Base-by-base conservation (phyloP, 2,888 invertebrate genomes). In the Philaethria dido region DNA sequence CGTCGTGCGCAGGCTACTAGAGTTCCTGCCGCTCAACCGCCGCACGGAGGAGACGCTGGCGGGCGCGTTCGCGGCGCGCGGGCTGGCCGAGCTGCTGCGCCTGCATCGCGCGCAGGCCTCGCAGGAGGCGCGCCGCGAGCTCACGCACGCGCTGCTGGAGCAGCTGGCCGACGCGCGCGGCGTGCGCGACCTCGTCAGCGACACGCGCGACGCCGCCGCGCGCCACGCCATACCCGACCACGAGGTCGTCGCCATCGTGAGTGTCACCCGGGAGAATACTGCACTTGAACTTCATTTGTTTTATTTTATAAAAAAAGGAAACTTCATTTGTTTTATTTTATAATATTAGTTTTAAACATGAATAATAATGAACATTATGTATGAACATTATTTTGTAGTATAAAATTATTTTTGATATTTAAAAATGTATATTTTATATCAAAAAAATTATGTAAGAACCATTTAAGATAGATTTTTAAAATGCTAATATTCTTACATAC, bases 11-110 rank as follows among this genome's bases (percentile, higher is more conserved):
- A 97, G 97, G 85, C 90, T 98, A 84, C 95, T 97, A 95, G 98
- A 98, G 89, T 98, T 98, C 93, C 96, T 99, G 85, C 99, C 99
- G 73, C 94, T 96, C 80, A 98, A 98, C 91, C 98, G 98, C 83
- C 96, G 98, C 84, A 97, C 97, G 80, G 97, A 97, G 89, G 97
- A 97, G 79, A 95, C 96, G 86, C 96, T 98, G 87, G 95, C 96
- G 78, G 91, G 95, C 76, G 94, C 95, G 78, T 98, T 98, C 92
- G 95, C 95, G 76, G 95, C 96, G 67, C 96, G 96, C 78, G 97
- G 96, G 29, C 94, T 98, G 74, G 95, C 94, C 62, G 96, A 97
- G 86, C 95, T 98, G 79, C 95, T 96, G 78, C 95, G 95, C 78
- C 93, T 97, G 77, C 96, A 97, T 84, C 96, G 97, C 82, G 96